Percentiles rank a stretch among this genome's conserved stretches.
Conservation (phyloP, 1,140 invertebrate genomes). For the Subanguina moxae region DNA sequence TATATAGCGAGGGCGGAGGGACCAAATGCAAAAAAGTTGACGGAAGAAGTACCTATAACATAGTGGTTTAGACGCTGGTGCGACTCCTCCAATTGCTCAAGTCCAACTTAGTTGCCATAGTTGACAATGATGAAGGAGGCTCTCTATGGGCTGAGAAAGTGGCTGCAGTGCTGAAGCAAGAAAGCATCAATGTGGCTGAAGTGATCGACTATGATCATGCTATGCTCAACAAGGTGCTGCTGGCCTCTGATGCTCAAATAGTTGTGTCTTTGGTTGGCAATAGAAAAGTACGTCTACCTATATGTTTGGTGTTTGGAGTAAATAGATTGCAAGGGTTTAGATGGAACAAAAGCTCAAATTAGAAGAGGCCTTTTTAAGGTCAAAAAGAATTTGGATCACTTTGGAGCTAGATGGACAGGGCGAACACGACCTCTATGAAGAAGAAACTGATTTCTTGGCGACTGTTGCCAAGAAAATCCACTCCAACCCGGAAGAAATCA, state of each 20-base stretch:
- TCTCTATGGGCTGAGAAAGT: constrained; percentile 19
- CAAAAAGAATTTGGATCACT: constrained; percentile 25
- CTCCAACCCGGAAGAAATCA: constrained; percentile 29
- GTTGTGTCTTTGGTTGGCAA: constrained; percentile 45
- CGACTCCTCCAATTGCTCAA: constrained; percentile 23
- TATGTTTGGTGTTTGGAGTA: neutral
- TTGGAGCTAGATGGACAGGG: constrained; percentile 10
- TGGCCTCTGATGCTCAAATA: constrained; percentile 41
- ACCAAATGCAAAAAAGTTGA: neutral
- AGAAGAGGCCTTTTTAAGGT: neutral
- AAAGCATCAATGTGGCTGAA: constrained; percentile 44
- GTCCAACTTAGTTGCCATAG: constrained; percentile 27
- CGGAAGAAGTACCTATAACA: neutral
- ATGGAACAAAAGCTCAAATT: constrained; percentile 1
- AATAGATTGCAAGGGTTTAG: no score
- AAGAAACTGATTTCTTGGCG: constrained; percentile 1
- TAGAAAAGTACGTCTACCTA: neutral
- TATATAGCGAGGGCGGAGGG: neutral
- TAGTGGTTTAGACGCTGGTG: constrained; percentile 30
- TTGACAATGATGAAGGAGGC: constrained; percentile 34
- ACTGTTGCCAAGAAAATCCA: neutral
- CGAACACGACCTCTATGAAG: neutral
- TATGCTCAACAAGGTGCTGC: constrained; percentile 27
- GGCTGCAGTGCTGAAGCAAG: constrained; percentile 24
- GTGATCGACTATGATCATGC: constrained; percentile 42